These are phyloP conservation scores for Automeris io DNA, from an alignment of 2,888 invertebrate species.

Conservation along the genomic window DNA sequence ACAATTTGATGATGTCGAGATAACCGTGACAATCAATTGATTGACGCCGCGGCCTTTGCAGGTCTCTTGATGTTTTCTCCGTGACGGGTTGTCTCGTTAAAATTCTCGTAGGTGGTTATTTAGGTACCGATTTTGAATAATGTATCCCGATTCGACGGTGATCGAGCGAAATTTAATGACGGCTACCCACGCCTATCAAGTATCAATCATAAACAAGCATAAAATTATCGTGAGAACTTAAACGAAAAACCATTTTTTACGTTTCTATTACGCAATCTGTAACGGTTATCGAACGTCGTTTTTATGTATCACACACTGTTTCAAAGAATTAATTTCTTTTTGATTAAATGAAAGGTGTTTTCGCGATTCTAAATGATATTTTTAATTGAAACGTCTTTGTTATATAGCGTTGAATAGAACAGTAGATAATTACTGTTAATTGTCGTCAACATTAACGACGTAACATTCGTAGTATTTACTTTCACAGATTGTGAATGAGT, in stretches of 20 bases:
- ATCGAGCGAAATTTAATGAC: slow-evolving; percentile 34
- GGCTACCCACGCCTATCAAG: slow-evolving; percentile 33
- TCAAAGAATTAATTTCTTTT: slow-evolving; percentile 10
- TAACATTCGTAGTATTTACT: slow-evolving; percentile 45
- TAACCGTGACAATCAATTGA: slow-evolving; percentile 36
- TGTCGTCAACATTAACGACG: slow-evolving; percentile 31
- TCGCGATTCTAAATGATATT: slow-evolving; percentile 23
- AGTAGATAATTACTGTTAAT: slow-evolving; percentile 43
- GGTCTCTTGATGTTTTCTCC: slow-evolving; percentile 30
- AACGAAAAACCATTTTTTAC: slow-evolving; percentile 23
- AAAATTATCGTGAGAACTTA: slow-evolving; percentile 32
- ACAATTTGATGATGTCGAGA: slow-evolving; percentile 39
- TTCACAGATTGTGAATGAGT: slow-evolving; percentile 37
- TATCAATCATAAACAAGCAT: slow-evolving; percentile 32
- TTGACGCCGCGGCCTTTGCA: slow-evolving; percentile 25
- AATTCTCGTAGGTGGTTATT: slow-evolving; percentile 28
- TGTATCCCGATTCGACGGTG: slow-evolving; percentile 14
- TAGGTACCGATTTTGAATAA: slow-evolving; percentile 17
- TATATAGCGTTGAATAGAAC: slow-evolving; percentile 26
- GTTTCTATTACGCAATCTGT: slow-evolving; percentile 25
- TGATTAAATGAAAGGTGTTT: slow-evolving; percentile 28
- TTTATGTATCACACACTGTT: slow-evolving; percentile 3
- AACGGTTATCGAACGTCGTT: slow-evolving; percentile 13
- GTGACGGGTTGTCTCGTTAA: slow-evolving; percentile 37
- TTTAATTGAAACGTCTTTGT: slow-evolving; percentile 32